Conservation (phyloP, 2,113 vertebrate genomes). For the Rhombomys opimus region DNA sequence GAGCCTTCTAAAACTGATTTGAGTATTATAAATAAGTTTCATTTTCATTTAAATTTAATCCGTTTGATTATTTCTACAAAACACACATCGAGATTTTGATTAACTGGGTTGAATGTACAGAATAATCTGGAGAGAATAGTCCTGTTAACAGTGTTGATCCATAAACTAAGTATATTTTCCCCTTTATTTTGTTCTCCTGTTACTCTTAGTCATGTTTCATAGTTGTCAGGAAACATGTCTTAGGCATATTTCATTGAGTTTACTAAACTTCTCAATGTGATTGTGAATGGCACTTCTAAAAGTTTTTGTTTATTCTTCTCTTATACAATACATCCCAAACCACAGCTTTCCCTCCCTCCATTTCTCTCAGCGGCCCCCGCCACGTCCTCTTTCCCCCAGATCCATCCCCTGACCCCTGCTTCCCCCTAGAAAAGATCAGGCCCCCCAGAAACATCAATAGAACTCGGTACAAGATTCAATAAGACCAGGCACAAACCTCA, state of each 20-base stretch:
- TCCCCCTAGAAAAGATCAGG: neutral
- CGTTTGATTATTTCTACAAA: neutral
- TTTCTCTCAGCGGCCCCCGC: neutral
- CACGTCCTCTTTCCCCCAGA: neutral
- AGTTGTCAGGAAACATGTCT: neutral
- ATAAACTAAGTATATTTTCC: neutral
- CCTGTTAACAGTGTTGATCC: neutral
- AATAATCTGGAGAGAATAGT: constrained; percentile 31
- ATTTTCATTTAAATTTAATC: constrained; percentile 34
- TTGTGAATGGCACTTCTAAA: neutral
- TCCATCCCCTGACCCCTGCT: neutral
- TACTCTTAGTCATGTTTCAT: constrained; percentile 5
- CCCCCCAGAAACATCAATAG: neutral
- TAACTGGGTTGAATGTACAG: neutral
- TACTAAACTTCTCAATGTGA: neutral
- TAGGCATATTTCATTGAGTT: constrained; percentile 25
- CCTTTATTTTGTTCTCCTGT: neutral
- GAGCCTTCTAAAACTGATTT: neutral
- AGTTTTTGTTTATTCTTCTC: neutral
- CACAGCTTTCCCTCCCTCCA: neutral
- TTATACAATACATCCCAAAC: neutral
- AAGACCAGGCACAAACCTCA: neutral
- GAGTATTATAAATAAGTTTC: neutral
- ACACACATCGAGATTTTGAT: constrained; percentile 30
- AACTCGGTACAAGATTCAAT: neutral